These are phyloP conservation scores for Megatriorchis doriae DNA, from an alignment of 2,113 vertebrate genomes.

Conservation along the genomic window DNA sequence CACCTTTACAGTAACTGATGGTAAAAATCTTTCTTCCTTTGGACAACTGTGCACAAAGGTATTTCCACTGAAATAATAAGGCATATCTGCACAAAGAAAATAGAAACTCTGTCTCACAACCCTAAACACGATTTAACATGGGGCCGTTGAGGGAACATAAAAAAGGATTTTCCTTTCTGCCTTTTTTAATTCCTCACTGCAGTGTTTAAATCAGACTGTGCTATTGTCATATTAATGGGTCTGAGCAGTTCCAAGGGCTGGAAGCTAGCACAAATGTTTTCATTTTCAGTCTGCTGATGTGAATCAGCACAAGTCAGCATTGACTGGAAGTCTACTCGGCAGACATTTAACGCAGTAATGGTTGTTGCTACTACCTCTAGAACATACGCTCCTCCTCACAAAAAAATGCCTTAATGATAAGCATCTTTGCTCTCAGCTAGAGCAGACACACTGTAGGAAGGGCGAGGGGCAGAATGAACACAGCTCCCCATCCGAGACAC, in stretches of 20 bases:
- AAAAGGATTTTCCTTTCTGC: not conserved
- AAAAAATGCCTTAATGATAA: not conserved
- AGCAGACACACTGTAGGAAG: not conserved
- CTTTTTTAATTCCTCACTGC: not conserved
- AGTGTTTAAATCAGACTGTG: not conserved
- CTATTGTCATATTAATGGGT: not conserved
- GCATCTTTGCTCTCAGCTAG: not conserved
- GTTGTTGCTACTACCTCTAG: not conserved
- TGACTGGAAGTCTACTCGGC: not conserved
- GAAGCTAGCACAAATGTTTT: not conserved
- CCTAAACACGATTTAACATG: not conserved
- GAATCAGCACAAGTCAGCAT: slow-evolving; percentile 26
- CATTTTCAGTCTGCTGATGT: not conserved
- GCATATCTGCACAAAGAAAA: not conserved
- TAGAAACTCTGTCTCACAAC: not conserved
- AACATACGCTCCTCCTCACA: not conserved
- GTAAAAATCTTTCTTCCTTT: not conserved
- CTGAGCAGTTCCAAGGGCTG: not conserved
- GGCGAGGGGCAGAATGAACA: not conserved
- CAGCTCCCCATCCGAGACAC: not conserved
- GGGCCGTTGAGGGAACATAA: not conserved
- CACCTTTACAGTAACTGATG: not conserved
- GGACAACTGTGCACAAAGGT: not conserved
- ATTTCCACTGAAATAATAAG: not conserved
- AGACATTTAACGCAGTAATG: not conserved